Conservation (phyloP, 2,888 invertebrate species). For the Nemurella pictetii region DNA sequence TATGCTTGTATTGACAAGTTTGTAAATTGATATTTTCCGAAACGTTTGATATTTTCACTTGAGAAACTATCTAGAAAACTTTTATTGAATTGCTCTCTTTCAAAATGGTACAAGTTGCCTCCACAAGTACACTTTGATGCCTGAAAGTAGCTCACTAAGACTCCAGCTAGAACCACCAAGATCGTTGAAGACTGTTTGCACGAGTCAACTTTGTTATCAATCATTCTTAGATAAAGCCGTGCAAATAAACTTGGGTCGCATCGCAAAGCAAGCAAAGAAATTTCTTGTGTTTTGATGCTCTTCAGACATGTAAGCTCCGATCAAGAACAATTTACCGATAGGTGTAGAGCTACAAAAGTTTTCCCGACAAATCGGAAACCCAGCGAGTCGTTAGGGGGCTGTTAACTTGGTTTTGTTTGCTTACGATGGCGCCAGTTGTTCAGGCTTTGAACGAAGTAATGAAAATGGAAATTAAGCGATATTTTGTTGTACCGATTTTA, state of each 20-base stretch:
- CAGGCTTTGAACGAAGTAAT: not conserved
- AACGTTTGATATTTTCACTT: not conserved
- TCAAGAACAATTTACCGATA: not conserved
- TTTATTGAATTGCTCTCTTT: not conserved
- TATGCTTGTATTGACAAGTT: not conserved
- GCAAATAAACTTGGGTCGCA: not conserved
- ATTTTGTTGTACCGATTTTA: no score
- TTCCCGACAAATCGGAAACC: not conserved
- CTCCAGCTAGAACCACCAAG: not conserved
- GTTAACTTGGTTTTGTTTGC: not conserved
- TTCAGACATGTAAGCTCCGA: not conserved
- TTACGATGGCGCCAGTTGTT: not conserved
- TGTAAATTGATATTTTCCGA: not conserved
- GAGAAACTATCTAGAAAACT: not conserved
- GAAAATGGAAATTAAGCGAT: not conserved
- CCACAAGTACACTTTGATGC: not conserved
- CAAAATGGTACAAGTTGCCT: not conserved
- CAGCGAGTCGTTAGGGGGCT: not conserved
- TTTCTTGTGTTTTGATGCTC: not conserved
- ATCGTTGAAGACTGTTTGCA: not conserved
- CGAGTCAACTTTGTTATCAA: not conserved
- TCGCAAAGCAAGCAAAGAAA: not conserved
- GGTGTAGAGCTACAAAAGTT: not conserved
- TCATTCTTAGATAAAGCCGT: not conserved
- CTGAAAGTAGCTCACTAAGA: not conserved